Conservation (phyloP, 2,888 invertebrate species). For the Nowickia ferox region DNA sequence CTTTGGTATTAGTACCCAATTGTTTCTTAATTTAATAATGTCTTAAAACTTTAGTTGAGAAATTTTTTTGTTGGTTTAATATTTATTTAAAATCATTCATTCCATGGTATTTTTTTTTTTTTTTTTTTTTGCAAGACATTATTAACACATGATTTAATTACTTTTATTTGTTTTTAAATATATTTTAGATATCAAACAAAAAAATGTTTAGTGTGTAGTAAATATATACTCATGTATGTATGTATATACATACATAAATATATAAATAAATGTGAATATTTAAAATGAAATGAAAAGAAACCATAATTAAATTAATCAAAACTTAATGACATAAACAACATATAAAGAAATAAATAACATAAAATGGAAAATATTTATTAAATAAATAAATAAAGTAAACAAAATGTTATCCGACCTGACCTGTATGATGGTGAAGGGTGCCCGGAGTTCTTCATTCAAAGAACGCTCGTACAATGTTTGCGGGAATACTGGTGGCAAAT, state of each 20-base stretch:
- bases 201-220: neutral
- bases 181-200: constrained; percentile 37
- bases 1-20: neutral
- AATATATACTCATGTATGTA: neutral
- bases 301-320: constrained; percentile 28
- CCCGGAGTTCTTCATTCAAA: constrained; percentile 89
- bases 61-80: neutral
- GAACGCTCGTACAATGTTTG: constrained; percentile 88
- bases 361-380: neutral
- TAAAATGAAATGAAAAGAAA: constrained; percentile 30
- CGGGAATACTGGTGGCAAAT: constrained; percentile 92
- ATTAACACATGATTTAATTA: constrained; percentile 38
- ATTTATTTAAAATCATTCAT: constrained; percentile 49
- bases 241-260: neutral
- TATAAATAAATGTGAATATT: neutral
- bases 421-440: constrained; percentile 90
- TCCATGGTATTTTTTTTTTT: constrained; percentile 9
- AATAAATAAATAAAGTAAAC: constrained; percentile 20
- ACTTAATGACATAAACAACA: constrained; percentile 32
- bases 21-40: neutral
- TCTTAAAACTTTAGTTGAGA: neutral
- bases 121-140: constrained; percentile 23
- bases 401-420: constrained; percentile 77
- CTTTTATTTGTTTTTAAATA: constrained; percentile 36
- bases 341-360: constrained; percentile 22